Percentiles rank a stretch among this genome's conserved stretches.
Evolutionary conservation across 2,888 invertebrate species (phyloP).

Genomic region (Hyposoter didymator): DNA sequence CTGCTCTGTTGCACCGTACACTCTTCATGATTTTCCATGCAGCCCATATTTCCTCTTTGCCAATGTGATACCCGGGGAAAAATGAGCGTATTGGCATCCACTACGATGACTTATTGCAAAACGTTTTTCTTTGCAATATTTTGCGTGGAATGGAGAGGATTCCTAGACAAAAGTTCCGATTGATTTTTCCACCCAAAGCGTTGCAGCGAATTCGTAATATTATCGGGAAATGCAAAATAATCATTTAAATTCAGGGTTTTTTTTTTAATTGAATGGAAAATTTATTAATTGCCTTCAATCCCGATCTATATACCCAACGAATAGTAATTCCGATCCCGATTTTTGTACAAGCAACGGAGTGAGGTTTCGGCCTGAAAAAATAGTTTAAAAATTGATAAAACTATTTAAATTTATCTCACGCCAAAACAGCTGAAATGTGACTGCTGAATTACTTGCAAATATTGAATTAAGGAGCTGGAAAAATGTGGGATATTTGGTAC

Average conservation of each 20-base stretch:
- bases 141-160: neutral
- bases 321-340: neutral
- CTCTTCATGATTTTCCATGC: constrained; percentile 27
- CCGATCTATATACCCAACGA: neutral
- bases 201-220: too few species aligned
- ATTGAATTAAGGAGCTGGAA: neutral
- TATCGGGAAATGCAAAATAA: too few species aligned
- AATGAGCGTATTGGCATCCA: constrained; percentile 7
- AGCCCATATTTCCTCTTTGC: neutral
- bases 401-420: neutral
- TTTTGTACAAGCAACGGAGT: neutral
- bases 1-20: constrained; percentile 5
- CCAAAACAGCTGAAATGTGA: neutral
- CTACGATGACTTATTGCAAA: constrained; percentile 44
- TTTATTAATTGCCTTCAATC: neutral
- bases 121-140: neutral
- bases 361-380: neutral
- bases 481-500: neutral
- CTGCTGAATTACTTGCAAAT: neutral
- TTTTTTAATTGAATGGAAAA: too few species aligned
- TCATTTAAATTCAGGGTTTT: too few species aligned
- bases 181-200: neutral
- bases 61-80: neutral
- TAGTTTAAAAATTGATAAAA: neutral
- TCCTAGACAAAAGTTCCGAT: neutral